Percentiles rank a stretch among this genome's conserved stretches.
phyloP scores from a whole-genome alignment of 2,113 vertebrate genomes.

The Calyptommatus sinebrachiatus region DNA sequence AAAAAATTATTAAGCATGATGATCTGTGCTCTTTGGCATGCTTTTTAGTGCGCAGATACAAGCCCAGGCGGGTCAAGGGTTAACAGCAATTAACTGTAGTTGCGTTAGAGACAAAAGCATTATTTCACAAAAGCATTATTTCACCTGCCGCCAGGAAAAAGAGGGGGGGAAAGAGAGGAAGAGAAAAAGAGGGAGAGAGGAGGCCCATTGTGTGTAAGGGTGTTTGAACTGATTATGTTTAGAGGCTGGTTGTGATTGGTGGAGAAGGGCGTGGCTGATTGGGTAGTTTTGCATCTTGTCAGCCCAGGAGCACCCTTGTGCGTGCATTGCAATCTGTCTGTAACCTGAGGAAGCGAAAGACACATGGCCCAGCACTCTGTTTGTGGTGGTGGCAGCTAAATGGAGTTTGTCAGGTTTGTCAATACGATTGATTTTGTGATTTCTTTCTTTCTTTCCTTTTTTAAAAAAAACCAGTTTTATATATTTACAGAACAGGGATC shows the following conservation, averaged over 20 bases:
- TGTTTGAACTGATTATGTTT: conserved; percentile 92
- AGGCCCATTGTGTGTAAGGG: conserved; percentile 83
- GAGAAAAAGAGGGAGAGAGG: conserved; percentile 39
- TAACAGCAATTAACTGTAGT: conserved; percentile 82
- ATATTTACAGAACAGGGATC: conserved; percentile 69
- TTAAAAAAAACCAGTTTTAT: conserved; percentile 58
- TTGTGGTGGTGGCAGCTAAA: conserved; percentile 92
- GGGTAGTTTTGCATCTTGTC: conserved; percentile 92
- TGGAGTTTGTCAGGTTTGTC: conserved; percentile 98
- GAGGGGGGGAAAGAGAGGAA: conserved; percentile 20
- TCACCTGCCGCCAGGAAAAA: conserved; percentile 83
- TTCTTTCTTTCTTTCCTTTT: conserved; percentile 37
- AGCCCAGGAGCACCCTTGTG: conserved; percentile 86
- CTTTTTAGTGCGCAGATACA: conserved; percentile 71
- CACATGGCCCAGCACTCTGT: conserved; percentile 85
- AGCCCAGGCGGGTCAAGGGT: conserved; percentile 79
- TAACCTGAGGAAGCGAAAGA: conserved; percentile 86
- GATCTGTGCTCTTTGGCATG: conserved; percentile 63
- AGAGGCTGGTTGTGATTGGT: conserved; percentile 92
- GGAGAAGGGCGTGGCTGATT: conserved; percentile 93
- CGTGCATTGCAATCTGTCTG: conserved; percentile 84
- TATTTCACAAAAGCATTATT: conserved; percentile 77
- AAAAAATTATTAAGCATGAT: conserved; percentile 61
- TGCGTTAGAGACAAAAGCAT: conserved; percentile 71
- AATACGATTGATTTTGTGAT: conserved; percentile 85